Conservation (phyloP, 2,888 invertebrate species). For the Macrophya annulata region DNA sequence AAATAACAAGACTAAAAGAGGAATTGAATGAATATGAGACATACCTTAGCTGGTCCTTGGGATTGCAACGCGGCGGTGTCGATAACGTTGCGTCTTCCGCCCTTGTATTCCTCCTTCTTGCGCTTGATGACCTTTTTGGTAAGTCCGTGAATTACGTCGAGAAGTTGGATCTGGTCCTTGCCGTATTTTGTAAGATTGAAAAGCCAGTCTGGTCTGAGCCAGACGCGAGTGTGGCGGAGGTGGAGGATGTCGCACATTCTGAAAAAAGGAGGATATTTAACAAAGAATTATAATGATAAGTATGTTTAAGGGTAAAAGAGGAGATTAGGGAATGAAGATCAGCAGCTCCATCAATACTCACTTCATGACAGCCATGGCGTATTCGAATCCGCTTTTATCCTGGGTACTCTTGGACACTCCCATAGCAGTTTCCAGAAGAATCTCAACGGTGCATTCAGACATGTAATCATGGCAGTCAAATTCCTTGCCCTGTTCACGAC, state of each 20-base stretch:
- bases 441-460: conserved; percentile 93
- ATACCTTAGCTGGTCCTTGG: conserved; percentile 63
- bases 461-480: conserved; percentile 92
- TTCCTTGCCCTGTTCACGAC: conserved; percentile 85
- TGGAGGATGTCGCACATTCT: conserved; percentile 93
- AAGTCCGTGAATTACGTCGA: conserved; percentile 89
- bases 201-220: conserved; percentile 89
- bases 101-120: conserved; percentile 88
- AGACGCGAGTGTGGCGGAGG: conserved; percentile 89
- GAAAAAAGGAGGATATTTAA: conserved; percentile 45
- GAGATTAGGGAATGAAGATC: neutral
- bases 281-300: neutral
- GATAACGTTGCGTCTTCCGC: conserved; percentile 82
- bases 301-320: neutral
- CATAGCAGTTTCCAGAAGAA: conserved; percentile 93
- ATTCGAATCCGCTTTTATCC: conserved; percentile 91
- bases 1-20: neutral
- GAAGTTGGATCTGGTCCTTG: conserved; percentile 87
- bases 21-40: neutral
- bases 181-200: conserved; percentile 90
- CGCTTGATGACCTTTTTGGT: conserved; percentile 90
- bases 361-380: conserved; percentile 94
- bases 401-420: conserved; percentile 92
- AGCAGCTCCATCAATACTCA: conserved; percentile 66
- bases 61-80: conserved; percentile 64